Percentiles rank a stretch among this genome's conserved stretches.
phyloP scores from a whole-genome alignment of 2,113 vertebrate genomes.

The Oreocharis arfaki region DNA sequence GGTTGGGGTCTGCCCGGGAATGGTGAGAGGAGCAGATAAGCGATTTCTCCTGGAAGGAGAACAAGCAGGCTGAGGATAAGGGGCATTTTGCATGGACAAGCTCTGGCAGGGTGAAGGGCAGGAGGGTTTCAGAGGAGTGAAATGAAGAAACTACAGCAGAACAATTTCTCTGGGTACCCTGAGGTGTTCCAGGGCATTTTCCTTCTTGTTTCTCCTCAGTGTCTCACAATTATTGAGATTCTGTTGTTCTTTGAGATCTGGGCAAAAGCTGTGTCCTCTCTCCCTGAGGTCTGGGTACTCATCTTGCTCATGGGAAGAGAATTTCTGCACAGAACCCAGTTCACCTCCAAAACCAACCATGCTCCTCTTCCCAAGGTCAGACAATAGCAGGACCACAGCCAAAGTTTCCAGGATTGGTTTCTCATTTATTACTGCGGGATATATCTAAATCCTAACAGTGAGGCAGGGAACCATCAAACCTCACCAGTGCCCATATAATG shows the following conservation, averaged over 20 bases:
- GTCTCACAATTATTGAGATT: neutral
- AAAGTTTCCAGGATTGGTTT: neutral
- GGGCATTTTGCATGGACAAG: neutral
- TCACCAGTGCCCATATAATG: neutral
- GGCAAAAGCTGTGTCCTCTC: neutral
- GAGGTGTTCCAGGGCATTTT: neutral
- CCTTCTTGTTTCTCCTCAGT: neutral
- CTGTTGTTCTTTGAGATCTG: neutral
- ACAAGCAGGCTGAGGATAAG: neutral
- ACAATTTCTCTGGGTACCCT: neutral
- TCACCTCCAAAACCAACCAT: neutral
- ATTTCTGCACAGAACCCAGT: neutral
- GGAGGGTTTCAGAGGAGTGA: neutral
- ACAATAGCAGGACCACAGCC: neutral
- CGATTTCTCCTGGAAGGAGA: neutral
- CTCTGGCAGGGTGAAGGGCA: neutral
- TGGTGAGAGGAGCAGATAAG: rapidly evolving
- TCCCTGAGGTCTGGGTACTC: neutral
- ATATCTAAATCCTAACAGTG: neutral
- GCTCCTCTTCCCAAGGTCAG: neutral
- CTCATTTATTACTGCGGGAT: neutral
- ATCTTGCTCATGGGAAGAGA: neutral
- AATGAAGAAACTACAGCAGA: neutral
- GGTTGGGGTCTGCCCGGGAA: neutral
- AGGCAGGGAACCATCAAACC: neutral